Evolutionary conservation across 2,888 invertebrate species (phyloP), one percentile per base, ranked within the genome.

Genomic region (Drosophila acutilabella): DNA sequence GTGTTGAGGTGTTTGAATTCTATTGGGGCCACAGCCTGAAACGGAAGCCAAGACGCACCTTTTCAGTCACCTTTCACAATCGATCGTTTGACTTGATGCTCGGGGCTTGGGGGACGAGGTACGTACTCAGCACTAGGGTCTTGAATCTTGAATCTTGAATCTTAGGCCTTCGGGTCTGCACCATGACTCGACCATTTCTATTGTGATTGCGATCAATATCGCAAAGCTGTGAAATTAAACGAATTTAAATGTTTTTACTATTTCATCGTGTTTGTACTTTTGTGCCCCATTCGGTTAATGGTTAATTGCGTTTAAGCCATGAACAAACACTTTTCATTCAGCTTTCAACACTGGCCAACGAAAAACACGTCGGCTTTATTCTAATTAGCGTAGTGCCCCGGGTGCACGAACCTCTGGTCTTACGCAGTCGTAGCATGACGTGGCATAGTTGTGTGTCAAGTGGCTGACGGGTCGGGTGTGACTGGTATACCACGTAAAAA

Each of bases 331-430:
- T 75, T 74, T 80, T 56, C 13, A 18, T 61, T 26, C 33, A 42
- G 16, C 60, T 76, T 40, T 60, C 50, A 47, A 20, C 47, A 18
- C 50, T 52, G 45, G 57, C 38, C 64, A 16, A 33, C 30, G 8
- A 52, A 47, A 64, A 47, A 64, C 47, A 44, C 54, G 67, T 59
- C 77, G 76, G 75, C 78, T 74, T 76, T 89, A 90, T 89, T 90
- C 90, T 89, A 89, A 89, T 89, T 90, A 89, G 89, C 90, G 86
- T 74, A 57, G 74, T 74, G 78, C 72, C 62, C 48, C 38, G 45
- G 72, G 71, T 68, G 69, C 77, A 50, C 52, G 57, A 59, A 73
- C 69, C 74, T 74, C 83, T 71, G 79, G 84, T 83, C 77, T 86
- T 82, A 82, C 86, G 82, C 89, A 79, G 64, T 42, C 59, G 23